Evolutionary conservation across 1,140 invertebrate genomes (phyloP), one percentile per base, ranked within the genome.

Genomic region (Armadillidium nasatum): DNA sequence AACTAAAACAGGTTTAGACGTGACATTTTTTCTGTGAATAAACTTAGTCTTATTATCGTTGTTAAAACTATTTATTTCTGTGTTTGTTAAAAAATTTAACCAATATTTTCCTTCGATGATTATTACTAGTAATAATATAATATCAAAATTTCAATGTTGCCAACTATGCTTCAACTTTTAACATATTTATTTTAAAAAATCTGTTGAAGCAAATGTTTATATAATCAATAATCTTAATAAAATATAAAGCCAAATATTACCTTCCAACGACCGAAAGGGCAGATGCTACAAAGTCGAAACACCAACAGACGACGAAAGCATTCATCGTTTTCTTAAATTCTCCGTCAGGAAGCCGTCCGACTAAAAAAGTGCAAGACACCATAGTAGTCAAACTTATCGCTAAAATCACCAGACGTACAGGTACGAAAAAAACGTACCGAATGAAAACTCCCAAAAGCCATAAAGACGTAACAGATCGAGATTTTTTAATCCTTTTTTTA

Each of bases 241-340:
- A 33, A 33, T 33, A 33, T 33, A 33, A 33, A 33, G 6, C 33
- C 33, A 33, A 33, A 33, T 33, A 33, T 13, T 68, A 78, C 79
- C 79, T 80, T 71, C 77, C 79, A 10, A 81, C 79, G 44, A 81
- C 73, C n/a, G 79, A 81, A 11, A 81, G 67, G 13, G 79, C 76
- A n/a, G 71, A 68, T 15, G 79, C 79, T 43, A 81, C 77, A 44
- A 81, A 81, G 45, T 81, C 79, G 70, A 81, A 78, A 69, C 77
- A 76, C 79, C 79, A 81, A 15, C 66, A 74, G 72, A 81, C 79
- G 44, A 78, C 79, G 11, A 70, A 21, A n/a, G 77, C 68, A 68
- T 81, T 81, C 66, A 81, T 73, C 44, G 44, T 73, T 44, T 71
- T 73, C 79, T 81, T 81, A 75, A 78, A 76, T 46, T 71, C 46